Percentiles rank a stretch among this genome's conserved stretches.
Conservation (phyloP, 2,797 vertebrate species). For the Phoebastria nigripes region DNA sequence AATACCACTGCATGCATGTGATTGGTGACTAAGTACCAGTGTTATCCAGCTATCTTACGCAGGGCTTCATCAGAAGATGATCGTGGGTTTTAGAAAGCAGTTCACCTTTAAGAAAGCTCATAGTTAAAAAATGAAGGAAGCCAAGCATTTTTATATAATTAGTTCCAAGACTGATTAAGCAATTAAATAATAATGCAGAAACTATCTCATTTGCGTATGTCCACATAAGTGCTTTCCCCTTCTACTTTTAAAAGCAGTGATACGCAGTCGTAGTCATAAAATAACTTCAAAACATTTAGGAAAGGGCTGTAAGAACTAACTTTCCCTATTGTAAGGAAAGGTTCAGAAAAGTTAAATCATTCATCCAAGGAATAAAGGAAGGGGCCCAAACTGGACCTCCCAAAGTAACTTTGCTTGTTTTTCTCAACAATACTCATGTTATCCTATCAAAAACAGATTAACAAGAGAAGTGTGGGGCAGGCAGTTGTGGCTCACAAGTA, state of each 20-base stretch:
- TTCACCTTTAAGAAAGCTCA: neutral
- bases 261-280: neutral
- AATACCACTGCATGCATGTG: neutral
- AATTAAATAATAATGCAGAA: neutral
- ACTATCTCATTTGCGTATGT: accelerated
- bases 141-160: neutral
- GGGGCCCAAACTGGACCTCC: neutral
- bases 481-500: neutral
- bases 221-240: neutral
- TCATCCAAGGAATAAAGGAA: neutral
- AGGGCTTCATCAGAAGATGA: neutral
- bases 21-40: neutral
- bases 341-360: neutral
- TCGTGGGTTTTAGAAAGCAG: neutral
- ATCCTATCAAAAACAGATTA: neutral
- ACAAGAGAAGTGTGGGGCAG: neutral
- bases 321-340: neutral
- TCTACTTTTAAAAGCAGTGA: neutral
- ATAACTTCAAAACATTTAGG: neutral
- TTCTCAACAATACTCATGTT: neutral
- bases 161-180: neutral
- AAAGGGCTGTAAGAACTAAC: neutral
- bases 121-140: neutral
- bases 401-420: neutral
- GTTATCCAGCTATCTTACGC: neutral